phyloP scores from a whole-genome alignment of 2,113 vertebrate species.

The Dryoscopus gambensis region DNA sequence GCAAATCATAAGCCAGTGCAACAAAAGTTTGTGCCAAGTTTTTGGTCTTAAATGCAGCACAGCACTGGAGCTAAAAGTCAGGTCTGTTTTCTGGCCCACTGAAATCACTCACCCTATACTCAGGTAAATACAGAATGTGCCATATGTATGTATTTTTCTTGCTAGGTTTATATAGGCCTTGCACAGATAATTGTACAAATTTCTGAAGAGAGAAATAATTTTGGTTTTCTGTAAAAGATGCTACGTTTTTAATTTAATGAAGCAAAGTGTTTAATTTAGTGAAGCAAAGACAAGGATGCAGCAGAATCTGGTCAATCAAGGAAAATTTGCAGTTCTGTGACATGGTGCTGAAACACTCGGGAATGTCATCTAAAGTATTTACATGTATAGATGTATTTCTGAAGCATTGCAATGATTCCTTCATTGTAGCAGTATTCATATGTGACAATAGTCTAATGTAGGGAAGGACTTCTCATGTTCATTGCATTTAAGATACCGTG shows the following conservation, averaged over 20 bases:
- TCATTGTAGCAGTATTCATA: not conserved
- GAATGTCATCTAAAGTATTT: not conserved
- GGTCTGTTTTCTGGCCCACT: not conserved
- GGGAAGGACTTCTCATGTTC: not conserved
- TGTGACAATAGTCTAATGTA: not conserved
- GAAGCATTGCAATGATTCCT: not conserved
- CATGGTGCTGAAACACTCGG: not conserved
- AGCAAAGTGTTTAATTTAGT: not conserved
- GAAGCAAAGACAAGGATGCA: not conserved
- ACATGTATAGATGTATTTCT: not conserved
- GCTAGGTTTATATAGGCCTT: not conserved
- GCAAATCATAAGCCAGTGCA: not conserved
- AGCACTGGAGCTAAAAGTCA: not conserved
- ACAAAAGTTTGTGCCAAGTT: not conserved
- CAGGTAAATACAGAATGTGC: not conserved
- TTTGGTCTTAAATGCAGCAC: not conserved
- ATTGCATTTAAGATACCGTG: not conserved
- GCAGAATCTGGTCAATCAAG: not conserved
- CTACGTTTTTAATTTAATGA: not conserved
- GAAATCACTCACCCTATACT: not conserved
- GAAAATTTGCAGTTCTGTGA: not conserved
- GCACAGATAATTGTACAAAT: not conserved
- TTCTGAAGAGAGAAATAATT: not conserved
- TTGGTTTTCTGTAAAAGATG: not conserved
- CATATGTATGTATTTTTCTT: not conserved